Evolutionary conservation across 2,797 vertebrate species (phyloP).

Genomic region (Gila robusta): DNA sequence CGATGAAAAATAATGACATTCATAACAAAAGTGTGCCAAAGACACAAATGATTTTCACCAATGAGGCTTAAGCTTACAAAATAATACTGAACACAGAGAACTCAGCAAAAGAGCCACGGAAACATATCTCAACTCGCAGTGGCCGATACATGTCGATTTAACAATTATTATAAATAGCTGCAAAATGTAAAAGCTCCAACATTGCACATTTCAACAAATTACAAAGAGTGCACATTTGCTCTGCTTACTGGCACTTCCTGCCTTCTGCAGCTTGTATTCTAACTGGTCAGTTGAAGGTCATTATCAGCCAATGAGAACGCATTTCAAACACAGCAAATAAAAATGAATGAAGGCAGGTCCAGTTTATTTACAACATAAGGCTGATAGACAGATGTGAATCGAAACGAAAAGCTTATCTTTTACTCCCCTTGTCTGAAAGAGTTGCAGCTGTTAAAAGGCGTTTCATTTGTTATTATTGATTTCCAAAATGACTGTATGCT

Average conservation of each 20-base stretch:
- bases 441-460: conserved; percentile 15
- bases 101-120: conserved; percentile 43
- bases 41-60: conserved; percentile 73
- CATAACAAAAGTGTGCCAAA: conserved; percentile 77
- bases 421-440: conserved; percentile 32
- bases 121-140: conserved; percentile 34
- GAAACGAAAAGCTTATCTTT: conserved; percentile 75
- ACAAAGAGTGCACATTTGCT: conserved; percentile 93
- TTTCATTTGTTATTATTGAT: conserved; percentile 19
- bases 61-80: conserved; percentile 51
- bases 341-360: conserved; percentile 73
- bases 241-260: conserved; percentile 66
- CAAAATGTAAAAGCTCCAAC: conserved; percentile 99
- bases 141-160: conserved; percentile 79
- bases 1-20: conserved; percentile 67
- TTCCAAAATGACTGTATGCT: conserved; percentile 21
- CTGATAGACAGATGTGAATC: conserved; percentile 83
- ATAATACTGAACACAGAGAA: conserved; percentile 58
- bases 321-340: conserved; percentile 15
- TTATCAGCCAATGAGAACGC: conserved; percentile 19
- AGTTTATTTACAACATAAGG: conserved; percentile 97
- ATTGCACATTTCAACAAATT: conserved; percentile 94
- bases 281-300: conserved; percentile 30
- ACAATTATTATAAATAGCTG: conserved; percentile 99
- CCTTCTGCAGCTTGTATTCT: conserved; percentile 46